A percentile compares a stretch with the other conserved stretches of the same genome.
These are phyloP conservation scores for Prosapia bicincta DNA, from an alignment of 2,888 invertebrate genomes.

Conservation along the genomic window DNA sequence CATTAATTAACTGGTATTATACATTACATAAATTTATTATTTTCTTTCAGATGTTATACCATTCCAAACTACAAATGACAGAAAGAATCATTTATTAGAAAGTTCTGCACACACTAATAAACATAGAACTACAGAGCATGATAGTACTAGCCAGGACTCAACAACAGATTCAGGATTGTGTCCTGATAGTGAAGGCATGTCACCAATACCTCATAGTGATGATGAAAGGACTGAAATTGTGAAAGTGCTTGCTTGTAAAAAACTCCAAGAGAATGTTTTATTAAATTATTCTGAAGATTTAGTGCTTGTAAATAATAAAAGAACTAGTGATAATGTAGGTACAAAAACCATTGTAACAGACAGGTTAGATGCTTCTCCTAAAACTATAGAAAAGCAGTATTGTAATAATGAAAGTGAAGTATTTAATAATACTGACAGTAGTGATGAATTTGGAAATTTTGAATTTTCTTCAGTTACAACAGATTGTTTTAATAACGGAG, in stretches of 20 bases:
- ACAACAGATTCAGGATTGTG: conserved; percentile 25
- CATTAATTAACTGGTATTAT: too few species aligned
- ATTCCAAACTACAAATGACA: neutral
- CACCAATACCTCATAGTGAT: conserved; percentile 26
- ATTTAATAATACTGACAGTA: neutral
- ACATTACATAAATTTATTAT: too few species aligned
- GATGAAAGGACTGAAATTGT: conserved; percentile 12
- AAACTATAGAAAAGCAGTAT: neutral
- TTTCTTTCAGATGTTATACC: neutral
- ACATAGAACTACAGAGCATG: conserved; percentile 14
- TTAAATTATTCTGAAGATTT: neutral
- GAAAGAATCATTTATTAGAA: neutral
- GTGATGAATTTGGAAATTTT: conserved; percentile 21
- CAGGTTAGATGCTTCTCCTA: neutral
- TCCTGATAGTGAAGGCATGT: conserved; percentile 25
- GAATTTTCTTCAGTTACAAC: neutral
- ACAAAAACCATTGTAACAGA: neutral
- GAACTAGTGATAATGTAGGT: neutral
- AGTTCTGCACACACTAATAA: neutral
- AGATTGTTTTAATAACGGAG: neutral
- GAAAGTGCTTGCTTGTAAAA: neutral
- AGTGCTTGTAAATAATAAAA: neutral
- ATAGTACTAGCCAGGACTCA: conserved; percentile 27
- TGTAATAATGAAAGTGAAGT: neutral
- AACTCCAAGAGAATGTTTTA: neutral